Base-by-base conservation (phyloP, 2,888 invertebrate genomes). In the Pristionchus entomophagus region DNA sequence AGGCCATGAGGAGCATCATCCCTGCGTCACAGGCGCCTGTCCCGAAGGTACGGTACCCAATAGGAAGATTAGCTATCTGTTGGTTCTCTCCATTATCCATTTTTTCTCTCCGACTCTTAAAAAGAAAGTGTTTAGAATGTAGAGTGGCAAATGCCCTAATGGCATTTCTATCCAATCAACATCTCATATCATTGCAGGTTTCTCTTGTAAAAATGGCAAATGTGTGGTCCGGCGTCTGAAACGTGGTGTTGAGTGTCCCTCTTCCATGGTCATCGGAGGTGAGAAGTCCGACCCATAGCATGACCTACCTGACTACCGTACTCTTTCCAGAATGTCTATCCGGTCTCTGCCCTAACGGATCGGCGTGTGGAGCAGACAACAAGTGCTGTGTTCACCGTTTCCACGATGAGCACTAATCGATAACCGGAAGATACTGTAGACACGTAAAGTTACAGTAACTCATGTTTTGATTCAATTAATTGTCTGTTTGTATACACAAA, bases 1-100 rank as follows among this genome's bases (percentile, higher is more conserved):
- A 78, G 78, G 78, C 12, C 78, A 78, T 19, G 78, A 78, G 17
- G 78, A 78, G 78, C 45, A 78, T 19, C 78, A 78, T 78, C 78
- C 78, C 29, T 78, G 78, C 49, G 26, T 78, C 49, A 26, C 78
- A 4, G 78, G 49, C 1, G 26, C 49, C 29, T 78, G 78, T 29
- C 78, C 78, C 5, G 78, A 78, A 17, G 78, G 69, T 69, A 69
- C 69, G 19, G 22, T 22, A 38, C 32, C 2, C 19, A 41, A 29
- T 41, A n/a, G n/a, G n/a, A n/a, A n/a, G n/a, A n/a, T n/a, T n/a
- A n/a, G n/a, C n/a, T n/a, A n/a, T n/a, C n/a, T n/a, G n/a, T n/a
- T n/a, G n/a, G n/a, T n/a, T n/a, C n/a, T n/a, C n/a, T n/a, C n/a
- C n/a, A n/a, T n/a, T n/a, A n/a, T n/a, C n/a, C n/a, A n/a, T n/a